A percentile compares a stretch with the other conserved stretches of the same genome.
Conservation (phyloP, 2,797 vertebrate species). For the Selene dorsalis region DNA sequence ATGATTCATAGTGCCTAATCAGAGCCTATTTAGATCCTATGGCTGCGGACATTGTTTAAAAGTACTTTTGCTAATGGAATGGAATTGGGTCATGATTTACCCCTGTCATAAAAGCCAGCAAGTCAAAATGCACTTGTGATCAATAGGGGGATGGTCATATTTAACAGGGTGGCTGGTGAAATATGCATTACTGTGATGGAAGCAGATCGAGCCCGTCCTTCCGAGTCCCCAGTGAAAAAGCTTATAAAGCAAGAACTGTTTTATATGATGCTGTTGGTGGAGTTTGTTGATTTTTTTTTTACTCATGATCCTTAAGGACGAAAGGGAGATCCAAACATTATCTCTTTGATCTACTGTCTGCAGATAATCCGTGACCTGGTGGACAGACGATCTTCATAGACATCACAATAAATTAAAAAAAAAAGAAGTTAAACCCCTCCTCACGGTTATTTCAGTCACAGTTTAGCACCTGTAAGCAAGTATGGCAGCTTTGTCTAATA, state of each 20-base stretch:
- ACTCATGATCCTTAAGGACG: background rate
- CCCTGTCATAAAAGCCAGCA: constrained; percentile 71
- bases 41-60: constrained; percentile 67
- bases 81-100: constrained; percentile 81
- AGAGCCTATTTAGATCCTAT: constrained; percentile 69
- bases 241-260: constrained; percentile 28
- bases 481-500: background rate
- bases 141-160: constrained; percentile 78
- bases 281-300: background rate
- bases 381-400: background rate
- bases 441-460: background rate
- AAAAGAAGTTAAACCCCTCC: background rate
- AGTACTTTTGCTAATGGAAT: constrained; percentile 82
- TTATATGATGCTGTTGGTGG: background rate
- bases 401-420: background rate
- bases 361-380: background rate
- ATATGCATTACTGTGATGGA: constrained; percentile 80
- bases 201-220: background rate
- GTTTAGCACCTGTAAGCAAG: background rate
- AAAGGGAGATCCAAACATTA: background rate
- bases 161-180: constrained; percentile 75
- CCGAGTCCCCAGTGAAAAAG: constrained; percentile 31
- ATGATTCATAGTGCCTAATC: constrained; percentile 74
- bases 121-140: constrained; percentile 80
- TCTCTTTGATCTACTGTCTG: background rate